Conservation (phyloP, 2,888 invertebrate species). For the Phyllotreta striolata region DNA sequence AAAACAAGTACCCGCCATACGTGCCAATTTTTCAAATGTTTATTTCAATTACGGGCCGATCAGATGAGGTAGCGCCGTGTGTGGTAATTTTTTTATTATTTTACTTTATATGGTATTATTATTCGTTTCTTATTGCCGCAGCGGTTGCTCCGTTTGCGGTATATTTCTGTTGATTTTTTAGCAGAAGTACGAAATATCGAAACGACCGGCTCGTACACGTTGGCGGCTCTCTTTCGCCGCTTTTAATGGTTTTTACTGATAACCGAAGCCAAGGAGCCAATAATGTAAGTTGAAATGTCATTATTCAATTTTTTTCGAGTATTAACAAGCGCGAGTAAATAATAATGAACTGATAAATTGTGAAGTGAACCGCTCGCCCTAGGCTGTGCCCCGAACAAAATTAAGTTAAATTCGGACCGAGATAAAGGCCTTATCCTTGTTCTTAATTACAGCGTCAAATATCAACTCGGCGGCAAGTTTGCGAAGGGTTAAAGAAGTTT, state of each 20-base stretch:
- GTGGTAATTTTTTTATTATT: conserved; percentile 47
- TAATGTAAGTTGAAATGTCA: no score
- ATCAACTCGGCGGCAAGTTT: conserved; percentile 54
- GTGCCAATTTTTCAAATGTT: conserved; percentile 57
- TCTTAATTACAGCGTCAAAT: conserved; percentile 56
- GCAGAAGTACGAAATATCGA: conserved; percentile 27
- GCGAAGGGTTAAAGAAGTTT: conserved; percentile 55
- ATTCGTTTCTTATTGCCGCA: conserved; percentile 42
- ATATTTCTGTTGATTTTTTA: conserved; percentile 28
- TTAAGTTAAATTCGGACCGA: conserved; percentile 12
- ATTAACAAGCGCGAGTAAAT: no score
- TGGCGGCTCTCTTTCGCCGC: conserved; percentile 20
- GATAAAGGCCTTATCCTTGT: conserved; percentile 36
- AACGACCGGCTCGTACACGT: conserved; percentile 25
- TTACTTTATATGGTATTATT: conserved; percentile 49
- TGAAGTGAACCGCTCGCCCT: no score
- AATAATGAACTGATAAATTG: no score
- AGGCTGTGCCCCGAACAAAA: conserved; percentile 4
- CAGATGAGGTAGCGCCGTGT: conserved; percentile 47
- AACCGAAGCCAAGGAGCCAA: neutral
- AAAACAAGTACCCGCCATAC: conserved; percentile 51
- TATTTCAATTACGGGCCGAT: conserved; percentile 46
- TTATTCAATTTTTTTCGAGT: no score
- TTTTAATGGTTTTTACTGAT: conserved; percentile 12
- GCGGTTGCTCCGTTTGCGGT: conserved; percentile 29